Percentiles rank a stretch among this genome's conserved stretches.
Conservation (phyloP, 2,797 vertebrate genomes). For the Clarias laeviceps region DNA sequence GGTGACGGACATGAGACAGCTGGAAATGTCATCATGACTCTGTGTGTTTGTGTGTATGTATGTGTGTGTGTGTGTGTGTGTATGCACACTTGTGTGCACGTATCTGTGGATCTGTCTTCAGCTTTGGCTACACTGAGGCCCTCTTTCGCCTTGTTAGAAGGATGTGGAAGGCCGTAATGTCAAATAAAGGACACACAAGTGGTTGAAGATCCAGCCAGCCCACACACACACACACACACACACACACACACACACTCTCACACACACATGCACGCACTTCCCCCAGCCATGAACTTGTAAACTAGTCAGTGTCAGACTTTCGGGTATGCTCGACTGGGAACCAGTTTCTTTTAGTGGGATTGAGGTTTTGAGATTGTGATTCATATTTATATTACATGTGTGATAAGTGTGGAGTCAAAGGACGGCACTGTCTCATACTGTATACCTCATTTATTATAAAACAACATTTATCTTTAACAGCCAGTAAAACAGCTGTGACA, state of each 20-base stretch:
- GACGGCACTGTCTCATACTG: not conserved
- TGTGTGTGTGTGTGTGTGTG: conserved; percentile 43
- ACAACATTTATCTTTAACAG: not conserved
- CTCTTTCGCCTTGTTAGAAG: conserved; percentile 65
- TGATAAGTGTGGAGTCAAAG: not conserved
- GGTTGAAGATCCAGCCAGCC: conserved; percentile 4
- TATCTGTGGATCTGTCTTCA: conserved; percentile 50
- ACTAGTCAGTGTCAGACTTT: not conserved
- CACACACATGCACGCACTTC: conserved; percentile 5
- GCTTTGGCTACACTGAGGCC: conserved; percentile 57
- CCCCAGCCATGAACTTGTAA: conserved; percentile 11
- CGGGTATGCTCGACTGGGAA: not conserved
- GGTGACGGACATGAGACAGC: conserved; percentile 73
- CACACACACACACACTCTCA: conserved; percentile 16
- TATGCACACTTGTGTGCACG: conserved; percentile 29
- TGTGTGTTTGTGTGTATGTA: conserved; percentile 54
- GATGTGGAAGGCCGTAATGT: conserved; percentile 65
- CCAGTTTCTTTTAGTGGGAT: not conserved
- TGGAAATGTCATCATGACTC: conserved; percentile 71
- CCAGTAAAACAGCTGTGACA: not conserved
- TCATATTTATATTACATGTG: not conserved
- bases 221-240: conserved; percentile 1
- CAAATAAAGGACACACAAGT: conserved; percentile 61
- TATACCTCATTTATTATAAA: not conserved
- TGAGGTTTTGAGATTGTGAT: not conserved